Base-by-base conservation (phyloP, 1,140 invertebrate genomes). In the Aricia agestis region DNA sequence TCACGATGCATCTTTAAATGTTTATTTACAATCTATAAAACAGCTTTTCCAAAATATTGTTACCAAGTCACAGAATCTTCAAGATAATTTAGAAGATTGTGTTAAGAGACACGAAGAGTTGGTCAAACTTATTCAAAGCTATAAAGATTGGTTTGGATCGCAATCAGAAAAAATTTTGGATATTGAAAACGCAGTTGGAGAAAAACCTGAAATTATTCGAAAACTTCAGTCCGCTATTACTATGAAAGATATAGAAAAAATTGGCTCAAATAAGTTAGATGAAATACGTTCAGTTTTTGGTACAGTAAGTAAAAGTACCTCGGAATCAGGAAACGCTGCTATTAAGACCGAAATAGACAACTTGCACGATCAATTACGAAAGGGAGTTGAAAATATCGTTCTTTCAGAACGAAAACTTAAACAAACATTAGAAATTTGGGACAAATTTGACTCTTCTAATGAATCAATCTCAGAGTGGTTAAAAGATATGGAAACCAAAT, bases 1-100 rank as follows among this genome's bases (percentile, higher is more conserved):
- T 4, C 95, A 97, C 83, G 97, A 98, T 79, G 95, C 95, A 59
- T 96, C 96, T 1, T 85, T 98, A 65, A 96, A 97, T 84, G 94
- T 96, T 6, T 98, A 97, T 85, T 89, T 98, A 0, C 94, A 97
- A 78, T 98, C 97, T 0, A 97, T 98, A 6, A 97, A 97, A 81
- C 95, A 96, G 81, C 92, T 98, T 15, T 99, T 98, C 90, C 94
- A 96, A 75, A 96, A 96, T 78, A 97, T 98, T 77, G 97, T 97
- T 0, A 92, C 94, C 0, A 98, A 97, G 85, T 98, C 97, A 0
- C 95, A 97, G 87, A 95, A 97, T 79, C 92, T 98, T 3, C 92
- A 98, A 63, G 95, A 96, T 63, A 96, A 97, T 82, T 92, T 98
- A 36, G 97, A 98, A 78, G 94, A 95, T 52, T 97, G 96, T 85